Conservation (phyloP, 2,888 invertebrate genomes). For the Drosophila cognata region DNA sequence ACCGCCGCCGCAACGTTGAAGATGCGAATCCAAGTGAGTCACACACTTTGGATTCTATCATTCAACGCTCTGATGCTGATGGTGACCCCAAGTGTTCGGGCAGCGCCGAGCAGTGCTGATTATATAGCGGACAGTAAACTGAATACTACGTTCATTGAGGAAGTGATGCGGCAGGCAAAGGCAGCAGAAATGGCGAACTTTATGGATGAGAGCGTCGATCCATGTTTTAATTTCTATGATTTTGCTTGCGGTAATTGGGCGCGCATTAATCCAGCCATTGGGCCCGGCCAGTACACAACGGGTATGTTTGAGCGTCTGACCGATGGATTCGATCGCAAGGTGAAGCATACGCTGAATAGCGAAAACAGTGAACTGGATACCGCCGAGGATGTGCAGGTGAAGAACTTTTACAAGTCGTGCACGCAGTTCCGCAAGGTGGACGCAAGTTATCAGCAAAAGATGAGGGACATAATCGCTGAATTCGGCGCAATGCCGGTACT, state of each 20-base stretch:
- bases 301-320: slow-evolving; percentile 74
- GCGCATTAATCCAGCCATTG: slow-evolving; percentile 65
- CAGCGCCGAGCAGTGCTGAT: slow-evolving; percentile 10
- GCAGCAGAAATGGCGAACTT: slow-evolving; percentile 73
- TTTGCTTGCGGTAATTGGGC: slow-evolving; percentile 82
- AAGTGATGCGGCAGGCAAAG: slow-evolving; percentile 63
- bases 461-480: slow-evolving; percentile 63
- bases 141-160: slow-evolving; percentile 18
- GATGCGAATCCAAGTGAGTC: slow-evolving; percentile 16
- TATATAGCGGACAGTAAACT: slow-evolving; percentile 12
- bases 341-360: slow-evolving; percentile 54
- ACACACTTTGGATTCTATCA: slow-evolving; percentile 7
- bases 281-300: slow-evolving; percentile 49
- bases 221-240: slow-evolving; percentile 80
- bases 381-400: slow-evolving; percentile 74
- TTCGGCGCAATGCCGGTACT: slow-evolving; percentile 81
- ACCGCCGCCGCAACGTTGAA: slow-evolving; percentile 10
- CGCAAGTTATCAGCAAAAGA: slow-evolving; percentile 36
- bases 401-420: slow-evolving; percentile 81
- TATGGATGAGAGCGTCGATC: slow-evolving; percentile 74
- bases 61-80: slow-evolving; percentile 14
- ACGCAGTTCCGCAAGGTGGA: slow-evolving; percentile 38
- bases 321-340: slow-evolving; percentile 68
- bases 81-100: not conserved
- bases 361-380: slow-evolving; percentile 46